These are phyloP conservation scores for Cyrtorhinus lividipennis DNA, from an alignment of 1,140 invertebrate genomes.

Conservation along the genomic window DNA sequence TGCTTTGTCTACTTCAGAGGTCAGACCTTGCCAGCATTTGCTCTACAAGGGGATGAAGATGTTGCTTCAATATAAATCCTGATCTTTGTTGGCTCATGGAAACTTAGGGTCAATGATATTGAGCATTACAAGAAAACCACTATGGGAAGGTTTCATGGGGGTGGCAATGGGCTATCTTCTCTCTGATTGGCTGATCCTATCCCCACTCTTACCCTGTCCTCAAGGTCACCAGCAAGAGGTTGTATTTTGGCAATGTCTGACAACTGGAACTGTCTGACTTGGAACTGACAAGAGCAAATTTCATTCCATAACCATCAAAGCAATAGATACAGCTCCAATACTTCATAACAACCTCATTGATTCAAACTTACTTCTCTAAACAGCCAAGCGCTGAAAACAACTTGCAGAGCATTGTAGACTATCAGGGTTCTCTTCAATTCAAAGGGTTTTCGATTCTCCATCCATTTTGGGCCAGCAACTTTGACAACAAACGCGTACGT, in stretches of 20 bases:
- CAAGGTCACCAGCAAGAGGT: background rate
- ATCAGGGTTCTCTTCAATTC: slow-evolving; percentile 62
- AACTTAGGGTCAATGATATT: background rate
- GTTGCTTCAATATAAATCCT: background rate
- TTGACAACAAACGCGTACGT: background rate
- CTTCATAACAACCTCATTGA: background rate
- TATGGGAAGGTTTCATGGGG: background rate
- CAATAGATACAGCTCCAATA: background rate
- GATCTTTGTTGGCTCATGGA: background rate
- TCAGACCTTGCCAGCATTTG: background rate
- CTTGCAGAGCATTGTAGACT: slow-evolving; percentile 72
- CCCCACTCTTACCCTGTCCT: background rate
- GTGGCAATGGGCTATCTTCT: background rate
- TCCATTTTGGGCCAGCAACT: slow-evolving; percentile 65
- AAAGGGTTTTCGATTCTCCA: slow-evolving; percentile 75
- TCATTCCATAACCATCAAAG: background rate
- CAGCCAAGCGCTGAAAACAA: slow-evolving; percentile 65
- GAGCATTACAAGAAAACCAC: background rate
- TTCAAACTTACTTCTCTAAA: slow-evolving; percentile 30
- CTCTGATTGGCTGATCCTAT: background rate
- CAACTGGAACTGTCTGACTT: background rate
- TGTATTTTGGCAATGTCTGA: background rate
- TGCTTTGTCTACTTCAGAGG: background rate
- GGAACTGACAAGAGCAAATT: background rate
- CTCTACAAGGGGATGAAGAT: background rate